Base-by-base conservation (phyloP, 2,797 vertebrate genomes). In the Enteromius anoplus region DNA sequence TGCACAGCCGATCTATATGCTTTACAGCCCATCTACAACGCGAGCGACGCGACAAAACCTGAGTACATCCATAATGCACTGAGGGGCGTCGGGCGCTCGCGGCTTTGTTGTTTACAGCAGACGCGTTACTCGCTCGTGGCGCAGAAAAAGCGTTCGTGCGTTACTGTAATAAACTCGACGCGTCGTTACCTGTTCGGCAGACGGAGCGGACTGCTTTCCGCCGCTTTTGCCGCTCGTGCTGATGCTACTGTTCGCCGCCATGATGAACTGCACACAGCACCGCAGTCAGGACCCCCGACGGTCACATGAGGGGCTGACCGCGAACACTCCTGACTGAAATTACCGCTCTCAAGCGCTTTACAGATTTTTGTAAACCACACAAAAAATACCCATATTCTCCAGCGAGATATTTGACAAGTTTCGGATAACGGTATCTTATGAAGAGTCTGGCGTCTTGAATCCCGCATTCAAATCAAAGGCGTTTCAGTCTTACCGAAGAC, bases 201-300 rank as follows among this genome's bases (percentile, higher is more conserved):
- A 92, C 1, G 90, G 93, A 0, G 91, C 89, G 69, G 93, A 88
- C 89, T 88, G 95, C 88, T 95, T 96, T 21, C 91, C 94, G 19
- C 85, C 11, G 76, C 72, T 87, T 90, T 95, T 95, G 86, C 78
- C 91, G 80, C 82, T 93, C 93, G 93, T 93, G 94, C 90, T 93
- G 79, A 81, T 88, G 92, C 91, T 93, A 84, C 94, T 93, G 94
- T 93, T 96, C 89, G 95, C 92, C 90, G 95, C 94, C 95, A 96
- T 96, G 91, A 93, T 95, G 92, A 89, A 94, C 93, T 90, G 88
- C 90, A 91, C 92, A 80, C 64, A 40, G 21, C 21, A n/a, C 75
- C 26, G 51, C 26, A 37, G 58, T 69, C 26, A 90, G 86, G 88
- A 84, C 88, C 89, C 58, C 80, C 53, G 60, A 1, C 65, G 65